Evolutionary conservation across 2,888 invertebrate genomes (phyloP), one percentile per base, ranked within the genome.

Genomic region (Hemaris fuciformis): DNA sequence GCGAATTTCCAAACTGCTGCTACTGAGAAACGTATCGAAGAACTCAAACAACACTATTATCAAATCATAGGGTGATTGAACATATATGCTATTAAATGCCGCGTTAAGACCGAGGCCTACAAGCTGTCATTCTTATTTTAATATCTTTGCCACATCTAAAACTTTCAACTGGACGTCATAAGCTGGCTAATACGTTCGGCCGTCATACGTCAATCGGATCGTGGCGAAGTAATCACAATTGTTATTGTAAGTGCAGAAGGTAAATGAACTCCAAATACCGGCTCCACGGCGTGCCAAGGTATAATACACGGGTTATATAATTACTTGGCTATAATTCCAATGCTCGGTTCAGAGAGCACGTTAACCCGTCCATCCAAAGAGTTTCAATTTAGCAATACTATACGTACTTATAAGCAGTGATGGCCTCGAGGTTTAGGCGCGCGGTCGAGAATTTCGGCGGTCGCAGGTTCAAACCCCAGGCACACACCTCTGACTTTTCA

Each of bases 151-250:
- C 71, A 45, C 61, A 66, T 72, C 66, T 64, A 67, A 61, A 57
- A 3, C 57, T 68, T 61, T 20, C 0, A 48, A 20, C 18, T 18
- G 3, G 4, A 31, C 43, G 34, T 57, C 22, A 3, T 57, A 18
- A 34, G 57, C 18, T 1, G 10, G 15, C 53, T 58, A 62, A 41
- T 53, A 41, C 41, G 25, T 31, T 38, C 34, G 41, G 13, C 25
- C 53, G 27, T 25, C 45, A 46, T 62, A 60, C 53, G 57, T 63
- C 63, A 59, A 62, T 65, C 61, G 60, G 67, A 64, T 80, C 85
- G 84, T 85, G 84, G 71, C 71, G 67, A 71, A 77, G 80, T 76
- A 81, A 85, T 86, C 84, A 80, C 74, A 79, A 81, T 83, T 79
- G 79, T 81, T 77, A 78, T 75, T 68, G 72, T 75, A 72, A 67